Evolutionary conservation across 2,888 invertebrate genomes (phyloP).

Genomic region (Bursaphelenchus okinawaensis): DNA sequence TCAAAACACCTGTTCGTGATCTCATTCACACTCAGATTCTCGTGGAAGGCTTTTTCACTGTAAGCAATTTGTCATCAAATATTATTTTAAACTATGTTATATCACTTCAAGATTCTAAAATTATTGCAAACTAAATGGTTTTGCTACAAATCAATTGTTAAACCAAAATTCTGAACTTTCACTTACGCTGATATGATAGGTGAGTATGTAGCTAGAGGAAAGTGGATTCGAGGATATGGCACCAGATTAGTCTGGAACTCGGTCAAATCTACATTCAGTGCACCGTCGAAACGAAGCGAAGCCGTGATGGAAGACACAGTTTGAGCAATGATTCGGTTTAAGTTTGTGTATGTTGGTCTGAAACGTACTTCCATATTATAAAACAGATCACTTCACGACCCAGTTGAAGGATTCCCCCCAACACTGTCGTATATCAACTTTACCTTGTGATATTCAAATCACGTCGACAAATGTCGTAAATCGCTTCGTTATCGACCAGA

Average conservation of each 20-base stretch:
- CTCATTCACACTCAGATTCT: constrained; percentile 62
- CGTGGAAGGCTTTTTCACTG: constrained; percentile 41
- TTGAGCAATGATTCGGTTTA: constrained; percentile 85
- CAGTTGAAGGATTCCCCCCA: too few relatives aligned
- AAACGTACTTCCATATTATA: constrained; percentile 14
- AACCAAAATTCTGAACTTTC: background rate
- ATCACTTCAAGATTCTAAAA: too few relatives aligned
- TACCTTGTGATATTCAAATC: constrained; percentile 64
- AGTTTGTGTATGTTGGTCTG: constrained; percentile 76
- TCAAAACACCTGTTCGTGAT: constrained; percentile 86
- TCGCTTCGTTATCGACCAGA: constrained; percentile 84
- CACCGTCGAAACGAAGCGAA: constrained; percentile 81
- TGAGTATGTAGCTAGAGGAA: constrained; percentile 69
- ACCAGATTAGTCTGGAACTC: constrained; percentile 69
- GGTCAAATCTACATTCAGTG: constrained; percentile 78
- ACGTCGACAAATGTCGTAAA: constrained; percentile 82
- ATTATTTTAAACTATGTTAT: too few relatives aligned
- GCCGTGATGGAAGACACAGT: constrained; percentile 76
- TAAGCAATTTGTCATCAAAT: too few relatives aligned
- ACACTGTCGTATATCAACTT: too few relatives aligned
- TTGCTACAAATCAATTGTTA: too few relatives aligned
- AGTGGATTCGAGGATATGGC: constrained; percentile 86
- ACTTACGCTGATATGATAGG: constrained; percentile 36
- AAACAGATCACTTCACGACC: background rate
- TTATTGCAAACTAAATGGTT: too few relatives aligned